Base-by-base conservation (phyloP, 2,113 vertebrate genomes). In the Columba janthina region DNA sequence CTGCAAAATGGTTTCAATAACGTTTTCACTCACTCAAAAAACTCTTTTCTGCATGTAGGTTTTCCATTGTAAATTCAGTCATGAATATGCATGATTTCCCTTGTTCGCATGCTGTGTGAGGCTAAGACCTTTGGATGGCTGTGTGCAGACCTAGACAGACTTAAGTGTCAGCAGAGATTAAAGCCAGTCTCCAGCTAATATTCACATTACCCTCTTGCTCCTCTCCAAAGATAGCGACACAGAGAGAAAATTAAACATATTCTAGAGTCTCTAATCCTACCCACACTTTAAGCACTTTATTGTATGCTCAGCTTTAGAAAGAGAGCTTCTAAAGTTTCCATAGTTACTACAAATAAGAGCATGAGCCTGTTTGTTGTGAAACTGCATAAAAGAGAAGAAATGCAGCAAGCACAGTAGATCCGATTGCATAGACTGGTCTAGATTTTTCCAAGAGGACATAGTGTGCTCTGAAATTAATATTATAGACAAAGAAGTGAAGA, bases 221-320 rank as follows among this genome's bases (percentile, higher is more conserved):
- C 96, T 97, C 97, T 97, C 97, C 95, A 97, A 90, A 98, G 95
- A 96, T 2, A 97, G 79, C 95, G 75, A 93, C 81, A 97, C 77
- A 94, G 98, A 98, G 97, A 98, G 98, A 98, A 98, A 98, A 99
- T 98, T 96, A 98, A 98, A 98, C 98, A 98, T 98, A 97, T 98
- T 98, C 97, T 96, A 89, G 97, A 98, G 98, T 96, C 97, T 96
- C 98, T 99, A 98, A 99, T 98, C 98, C 98, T 91, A 96, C 97
- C 97, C 97, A 97, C 98, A 97, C 97, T 98, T 97, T 96, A 97
- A 97, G 98, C 96, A 97, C 97, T 97, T 97, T 85, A 97, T 98
- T 98, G 98, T 98, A 88, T 64, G 95, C 91, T 95, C 88, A 96
- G 97, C 96, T 98, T 97, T 95, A 95, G 97, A 98, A 95, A 98